phyloP scores from a whole-genome alignment of 2,797 vertebrate genomes.

The Ataeniobius toweri region DNA sequence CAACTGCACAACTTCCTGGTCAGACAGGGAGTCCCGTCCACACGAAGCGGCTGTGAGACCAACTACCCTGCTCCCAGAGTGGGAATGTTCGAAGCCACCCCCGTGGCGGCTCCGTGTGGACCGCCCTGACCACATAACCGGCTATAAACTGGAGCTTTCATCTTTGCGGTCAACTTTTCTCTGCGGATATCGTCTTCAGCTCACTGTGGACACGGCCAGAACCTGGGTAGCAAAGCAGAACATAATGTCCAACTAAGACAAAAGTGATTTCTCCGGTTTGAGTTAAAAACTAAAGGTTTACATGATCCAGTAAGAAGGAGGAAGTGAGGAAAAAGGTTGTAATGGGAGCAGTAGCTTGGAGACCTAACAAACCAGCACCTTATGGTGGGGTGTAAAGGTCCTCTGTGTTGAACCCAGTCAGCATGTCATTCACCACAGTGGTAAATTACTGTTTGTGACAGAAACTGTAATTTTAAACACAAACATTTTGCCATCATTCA shows the following conservation, averaged over 20 bases:
- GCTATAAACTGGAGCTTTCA: too few species aligned
- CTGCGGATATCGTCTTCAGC: too few species aligned
- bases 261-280: background rate
- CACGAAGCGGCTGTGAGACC: too few species aligned
- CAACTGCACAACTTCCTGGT: too few species aligned
- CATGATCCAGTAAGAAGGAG: background rate
- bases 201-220: background rate
- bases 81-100: too few species aligned
- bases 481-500: background rate
- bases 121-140: too few species aligned
- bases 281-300: background rate
- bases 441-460: background rate
- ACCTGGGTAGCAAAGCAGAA: background rate
- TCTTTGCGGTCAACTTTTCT: too few species aligned
- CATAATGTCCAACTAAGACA: background rate
- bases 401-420: background rate
- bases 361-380: background rate
- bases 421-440: background rate
- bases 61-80: too few species aligned
- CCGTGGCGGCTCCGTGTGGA: too few species aligned
- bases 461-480: background rate
- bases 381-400: background rate
- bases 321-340: background rate
- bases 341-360: background rate
- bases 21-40: too few species aligned